A percentile compares a stretch with the other conserved stretches of the same genome.
Evolutionary conservation across 2,888 invertebrate species (phyloP).

Genomic region (Spodoptera littoralis): DNA sequence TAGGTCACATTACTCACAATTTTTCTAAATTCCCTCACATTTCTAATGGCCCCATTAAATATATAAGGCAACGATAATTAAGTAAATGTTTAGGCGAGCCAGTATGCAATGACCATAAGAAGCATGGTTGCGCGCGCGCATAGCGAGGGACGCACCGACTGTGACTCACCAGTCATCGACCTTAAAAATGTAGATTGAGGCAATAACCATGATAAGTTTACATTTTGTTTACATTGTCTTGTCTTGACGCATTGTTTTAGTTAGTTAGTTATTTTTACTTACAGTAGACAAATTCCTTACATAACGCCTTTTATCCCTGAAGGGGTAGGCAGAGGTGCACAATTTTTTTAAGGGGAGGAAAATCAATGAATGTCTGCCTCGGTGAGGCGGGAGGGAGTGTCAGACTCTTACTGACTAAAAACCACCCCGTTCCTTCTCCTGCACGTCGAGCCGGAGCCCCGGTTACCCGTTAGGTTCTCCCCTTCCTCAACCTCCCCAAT

Average conservation of each 20-base stretch:
- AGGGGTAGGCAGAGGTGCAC: no score
- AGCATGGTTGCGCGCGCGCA: constrained; percentile 60
- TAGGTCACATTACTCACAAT: constrained; percentile 9
- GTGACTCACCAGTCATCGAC: constrained; percentile 78
- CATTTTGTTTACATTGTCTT: constrained; percentile 48
- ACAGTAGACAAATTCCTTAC: no score
- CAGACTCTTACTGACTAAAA: no score
- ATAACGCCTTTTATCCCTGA: no score
- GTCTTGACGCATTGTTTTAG: constrained; percentile 23
- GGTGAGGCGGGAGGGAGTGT: no score
- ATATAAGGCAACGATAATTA: constrained; percentile 49
- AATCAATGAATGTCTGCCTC: no score
- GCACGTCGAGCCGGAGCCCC: no score
- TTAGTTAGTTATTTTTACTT: no score
- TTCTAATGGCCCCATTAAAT: constrained; percentile 40
- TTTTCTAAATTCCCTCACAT: constrained; percentile 14
- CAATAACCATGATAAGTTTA: constrained; percentile 48
- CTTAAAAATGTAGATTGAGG: constrained; percentile 65
- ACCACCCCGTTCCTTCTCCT: no score
- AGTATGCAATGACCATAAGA: constrained; percentile 66
- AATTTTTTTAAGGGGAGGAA: no score
- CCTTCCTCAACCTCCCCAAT: no score
- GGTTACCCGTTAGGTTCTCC: no score
- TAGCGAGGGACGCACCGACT: constrained; percentile 35
- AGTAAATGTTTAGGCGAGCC: constrained; percentile 45